These are phyloP conservation scores for Oreotrochilus melanogaster DNA, from an alignment of 2,113 vertebrate species.

Conservation along the genomic window DNA sequence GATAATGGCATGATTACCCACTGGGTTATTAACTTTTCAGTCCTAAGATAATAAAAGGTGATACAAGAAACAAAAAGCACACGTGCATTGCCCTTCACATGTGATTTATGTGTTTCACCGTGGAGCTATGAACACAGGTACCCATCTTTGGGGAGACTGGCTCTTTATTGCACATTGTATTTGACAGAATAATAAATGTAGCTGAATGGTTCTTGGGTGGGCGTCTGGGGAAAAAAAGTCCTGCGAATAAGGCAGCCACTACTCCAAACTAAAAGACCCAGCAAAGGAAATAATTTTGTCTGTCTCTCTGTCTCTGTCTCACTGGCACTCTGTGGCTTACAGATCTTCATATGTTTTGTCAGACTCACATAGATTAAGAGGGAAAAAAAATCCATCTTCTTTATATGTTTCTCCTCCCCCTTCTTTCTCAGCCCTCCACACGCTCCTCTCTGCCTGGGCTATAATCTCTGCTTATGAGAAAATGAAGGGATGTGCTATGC, in stretches of 20 bases:
- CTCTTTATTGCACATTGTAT: constrained; percentile 71
- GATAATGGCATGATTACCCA: constrained; percentile 87
- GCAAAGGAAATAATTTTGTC: constrained; percentile 62
- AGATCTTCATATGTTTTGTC: constrained; percentile 4
- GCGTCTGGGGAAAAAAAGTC: constrained; percentile 48
- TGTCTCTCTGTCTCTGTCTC: constrained; percentile 44
- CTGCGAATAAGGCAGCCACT: constrained; percentile 11
- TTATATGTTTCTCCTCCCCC: constrained; percentile 2
- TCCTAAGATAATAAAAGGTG: constrained; percentile 86
- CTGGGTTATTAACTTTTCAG: constrained; percentile 87
- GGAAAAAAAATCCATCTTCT: constrained; percentile 23
- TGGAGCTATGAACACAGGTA: constrained; percentile 64
- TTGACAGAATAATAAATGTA: constrained; percentile 71
- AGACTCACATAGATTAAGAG: neutral
- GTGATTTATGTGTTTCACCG: constrained; percentile 69
- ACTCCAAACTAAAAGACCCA: constrained; percentile 45
- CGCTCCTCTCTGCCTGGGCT: neutral
- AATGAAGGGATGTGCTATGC: neutral
- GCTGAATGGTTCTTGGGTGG: constrained; percentile 52
- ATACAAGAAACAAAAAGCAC: constrained; percentile 78
- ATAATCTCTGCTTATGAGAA: constrained; percentile 25
- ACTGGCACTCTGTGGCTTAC: constrained; percentile 12
- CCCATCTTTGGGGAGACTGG: constrained; percentile 42
- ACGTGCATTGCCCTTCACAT: constrained; percentile 59
- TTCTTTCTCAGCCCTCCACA: neutral